Evolutionary conservation across 2,888 invertebrate species (phyloP).

Genomic region (Melipona beecheii): DNA sequence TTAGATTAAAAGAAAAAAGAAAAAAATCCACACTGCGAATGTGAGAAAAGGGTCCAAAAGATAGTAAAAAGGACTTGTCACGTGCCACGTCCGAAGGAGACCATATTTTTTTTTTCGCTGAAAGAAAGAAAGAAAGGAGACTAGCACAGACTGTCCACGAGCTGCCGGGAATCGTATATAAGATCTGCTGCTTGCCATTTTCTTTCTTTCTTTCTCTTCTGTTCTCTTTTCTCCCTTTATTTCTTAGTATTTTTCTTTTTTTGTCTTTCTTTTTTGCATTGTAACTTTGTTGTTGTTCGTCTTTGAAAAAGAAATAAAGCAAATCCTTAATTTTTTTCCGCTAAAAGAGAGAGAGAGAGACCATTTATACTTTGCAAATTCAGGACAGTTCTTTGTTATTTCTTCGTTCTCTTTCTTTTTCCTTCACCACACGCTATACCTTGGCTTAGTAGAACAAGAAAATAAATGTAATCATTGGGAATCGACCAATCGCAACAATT

Average conservation of each 20-base stretch:
- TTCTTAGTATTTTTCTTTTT: conserved; percentile 28
- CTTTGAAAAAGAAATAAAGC: conserved; percentile 11
- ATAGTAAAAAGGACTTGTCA: conserved; percentile 61
- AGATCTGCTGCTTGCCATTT: conserved; percentile 51
- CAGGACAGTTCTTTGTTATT: conserved; percentile 52
- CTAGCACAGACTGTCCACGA: conserved; percentile 63
- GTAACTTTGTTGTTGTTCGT: neutral
- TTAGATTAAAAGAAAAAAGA: conserved; percentile 53
- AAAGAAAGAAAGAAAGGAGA: conserved; percentile 51
- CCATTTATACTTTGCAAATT: conserved; percentile 34
- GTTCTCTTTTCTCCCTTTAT: neutral
- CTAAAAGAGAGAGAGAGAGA: conserved; percentile 53
- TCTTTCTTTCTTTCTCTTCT: conserved; percentile 3
- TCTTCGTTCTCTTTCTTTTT: conserved; percentile 61
- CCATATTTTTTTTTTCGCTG: conserved; percentile 58
- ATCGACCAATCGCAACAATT: conserved; percentile 23
- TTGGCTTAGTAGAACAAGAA: conserved; percentile 9
- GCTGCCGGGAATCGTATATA: conserved; percentile 43
- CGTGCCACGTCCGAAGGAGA: conserved; percentile 66
- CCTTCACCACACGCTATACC: conserved; percentile 25
- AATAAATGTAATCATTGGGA: conserved; percentile 23
- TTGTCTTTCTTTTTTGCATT: neutral
- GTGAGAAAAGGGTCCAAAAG: conserved; percentile 76
- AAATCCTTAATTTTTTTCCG: conserved; percentile 36
- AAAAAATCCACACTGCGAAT: conserved; percentile 54